Conservation (phyloP, 2,113 vertebrate genomes). For the Cynopterus brachyotis region DNA sequence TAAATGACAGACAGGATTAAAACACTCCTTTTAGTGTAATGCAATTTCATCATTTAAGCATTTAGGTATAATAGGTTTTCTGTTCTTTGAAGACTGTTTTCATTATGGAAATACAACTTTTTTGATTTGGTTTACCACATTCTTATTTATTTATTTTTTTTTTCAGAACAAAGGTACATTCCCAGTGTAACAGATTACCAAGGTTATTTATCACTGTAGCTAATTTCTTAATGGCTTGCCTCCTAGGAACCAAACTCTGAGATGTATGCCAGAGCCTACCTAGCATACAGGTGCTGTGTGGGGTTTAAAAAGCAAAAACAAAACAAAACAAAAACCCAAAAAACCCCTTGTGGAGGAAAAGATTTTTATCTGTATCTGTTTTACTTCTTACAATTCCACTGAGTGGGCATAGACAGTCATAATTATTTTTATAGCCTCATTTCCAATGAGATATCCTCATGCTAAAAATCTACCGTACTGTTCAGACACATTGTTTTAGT, state of each 20-base stretch:
- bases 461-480: neutral
- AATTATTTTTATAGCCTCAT: constrained; percentile 29
- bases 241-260: constrained; percentile 6
- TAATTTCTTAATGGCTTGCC: neutral
- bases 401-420: neutral
- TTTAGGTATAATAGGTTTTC: constrained; percentile 27
- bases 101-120: constrained; percentile 10
- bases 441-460: constrained; percentile 19
- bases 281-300: neutral
- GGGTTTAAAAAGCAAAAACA: neutral
- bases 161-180: neutral
- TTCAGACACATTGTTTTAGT: constrained; percentile 26
- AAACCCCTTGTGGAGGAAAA: neutral
- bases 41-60: neutral
- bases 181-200: neutral
- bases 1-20: constrained; percentile 9
- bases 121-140: constrained; percentile 5
- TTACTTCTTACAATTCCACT: neutral
- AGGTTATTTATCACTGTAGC: neutral
- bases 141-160: neutral
- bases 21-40: neutral
- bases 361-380: neutral
- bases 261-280: neutral
- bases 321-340: neutral
- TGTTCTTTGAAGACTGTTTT: constrained; percentile 12